phyloP scores from a whole-genome alignment of 2,797 vertebrate species.

The Rhyacichthys aspro region DNA sequence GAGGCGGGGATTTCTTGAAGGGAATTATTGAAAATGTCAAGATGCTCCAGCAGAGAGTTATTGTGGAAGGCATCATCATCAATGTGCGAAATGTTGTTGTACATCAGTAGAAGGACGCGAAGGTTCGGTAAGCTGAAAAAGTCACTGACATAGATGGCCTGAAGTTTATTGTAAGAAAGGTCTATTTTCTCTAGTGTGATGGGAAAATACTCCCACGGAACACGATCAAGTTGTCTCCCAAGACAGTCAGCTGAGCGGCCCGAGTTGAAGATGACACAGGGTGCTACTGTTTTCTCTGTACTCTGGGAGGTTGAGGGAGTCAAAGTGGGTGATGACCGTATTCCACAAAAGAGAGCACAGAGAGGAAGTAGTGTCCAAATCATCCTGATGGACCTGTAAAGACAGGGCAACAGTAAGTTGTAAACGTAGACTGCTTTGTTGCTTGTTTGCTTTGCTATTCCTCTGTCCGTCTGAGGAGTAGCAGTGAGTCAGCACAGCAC shows the following conservation, averaged over 20 bases:
- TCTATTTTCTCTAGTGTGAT: conserved; percentile 71
- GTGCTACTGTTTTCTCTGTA: background rate
- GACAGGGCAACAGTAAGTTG: conserved; percentile 8
- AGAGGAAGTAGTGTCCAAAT: conserved; percentile 49
- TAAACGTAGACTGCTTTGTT: no score
- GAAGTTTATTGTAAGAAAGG: conserved; percentile 84
- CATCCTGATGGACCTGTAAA: conserved; percentile 58
- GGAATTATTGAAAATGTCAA: conserved; percentile 87
- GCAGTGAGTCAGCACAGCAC: no score
- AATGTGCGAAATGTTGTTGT: conserved; percentile 83
- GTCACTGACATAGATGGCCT: conserved; percentile 54
- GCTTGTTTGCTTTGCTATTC: no score
- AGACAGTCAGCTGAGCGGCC: conserved; percentile 72
- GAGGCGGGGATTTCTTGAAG: conserved; percentile 75
- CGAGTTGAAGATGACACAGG: conserved; percentile 56
- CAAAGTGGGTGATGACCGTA: conserved; percentile 44
- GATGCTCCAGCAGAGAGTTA: conserved; percentile 75
- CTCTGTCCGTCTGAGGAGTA: no score
- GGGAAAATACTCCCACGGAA: conserved; percentile 76
- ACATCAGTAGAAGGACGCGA: conserved; percentile 69
- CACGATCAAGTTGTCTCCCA: conserved; percentile 66
- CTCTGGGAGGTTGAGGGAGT: conserved; percentile 15
- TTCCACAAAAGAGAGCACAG: conserved; percentile 47
- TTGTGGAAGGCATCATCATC: conserved; percentile 72
- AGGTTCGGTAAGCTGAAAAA: conserved; percentile 72